Evolutionary conservation across 1,140 invertebrate species (phyloP), one percentile per base, ranked within the genome.

Genomic region (Periplaneta americana): DNA sequence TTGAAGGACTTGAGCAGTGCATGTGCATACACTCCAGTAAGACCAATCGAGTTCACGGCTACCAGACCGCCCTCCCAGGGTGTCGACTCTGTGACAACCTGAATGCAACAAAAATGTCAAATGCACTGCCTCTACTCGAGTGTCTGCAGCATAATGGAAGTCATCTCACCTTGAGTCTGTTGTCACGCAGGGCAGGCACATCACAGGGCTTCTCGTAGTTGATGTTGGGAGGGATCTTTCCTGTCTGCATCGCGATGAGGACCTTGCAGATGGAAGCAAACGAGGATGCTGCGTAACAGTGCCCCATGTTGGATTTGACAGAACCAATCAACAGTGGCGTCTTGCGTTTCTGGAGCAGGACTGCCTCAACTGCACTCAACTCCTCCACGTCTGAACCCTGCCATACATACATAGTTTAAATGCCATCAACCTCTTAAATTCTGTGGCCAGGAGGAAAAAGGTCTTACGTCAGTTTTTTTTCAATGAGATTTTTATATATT

Each of bases 221-320:
- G 31, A 98, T 90, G 86, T 98, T 98, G 9, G 95, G 93, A 15
- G 95, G 93, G 83, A 98, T 92, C 6, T 90, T 88, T 31, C 92
- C 92, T 6, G 91, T 92, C 86, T 95, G 92, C 88, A 96, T 95
- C 0, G 94, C 92, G 74, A 97, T 82, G 6, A 83, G n/a, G 8
- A 79, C 32, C 36, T 83, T 83, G 22, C 75, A 74, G 22, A 84
- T 36, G 28, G 75, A 36, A 32, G 32, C 35, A n/a, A 82, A 76
- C 78, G 89, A 89, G 87, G 91, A 92, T 33, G 91, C 90, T 37
- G 91, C 89, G 85, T 93, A 92, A 33, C 91, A 87, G 82, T 93
- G 92, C 1, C 92, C 92, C 88, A 92, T 91, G 85, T 93, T 93
- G 28, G 91, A 91, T 83, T 93, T 93, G 17, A 91, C 90, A 15